These are phyloP conservation scores for Amphiura filiformis DNA, from an alignment of 35 echinoderm and acorn worm species.

Conservation along the genomic window DNA sequence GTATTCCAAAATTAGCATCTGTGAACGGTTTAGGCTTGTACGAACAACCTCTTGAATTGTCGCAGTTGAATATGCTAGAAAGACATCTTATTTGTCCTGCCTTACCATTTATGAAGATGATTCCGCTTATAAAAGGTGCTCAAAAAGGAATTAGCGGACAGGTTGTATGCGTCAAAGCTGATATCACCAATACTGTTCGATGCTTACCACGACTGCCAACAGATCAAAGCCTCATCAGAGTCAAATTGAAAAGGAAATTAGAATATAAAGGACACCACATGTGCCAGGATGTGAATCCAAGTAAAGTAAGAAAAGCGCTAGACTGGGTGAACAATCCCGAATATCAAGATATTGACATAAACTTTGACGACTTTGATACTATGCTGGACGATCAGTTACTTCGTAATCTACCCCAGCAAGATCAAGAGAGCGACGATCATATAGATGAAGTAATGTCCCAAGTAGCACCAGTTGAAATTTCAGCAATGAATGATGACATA, in stretches of 20 bases:
- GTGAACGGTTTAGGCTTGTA: slow-evolving; percentile 21
- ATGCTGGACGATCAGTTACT: no score
- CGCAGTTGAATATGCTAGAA: slow-evolving; percentile 22
- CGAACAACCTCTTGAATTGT: neutral
- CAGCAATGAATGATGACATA: no score
- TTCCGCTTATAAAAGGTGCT: slow-evolving; percentile 32
- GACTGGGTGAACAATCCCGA: neutral
- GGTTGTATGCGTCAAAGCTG: slow-evolving; percentile 62
- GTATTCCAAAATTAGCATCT: neutral
- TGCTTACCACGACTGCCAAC: slow-evolving; percentile 23
- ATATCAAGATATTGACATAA: neutral
- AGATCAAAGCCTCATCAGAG: slow-evolving; percentile 32
- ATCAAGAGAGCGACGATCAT: no score
- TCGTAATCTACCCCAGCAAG: no score
- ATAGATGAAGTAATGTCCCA: no score
- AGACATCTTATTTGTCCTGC: slow-evolving; percentile 4
- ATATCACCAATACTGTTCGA: slow-evolving; percentile 16
- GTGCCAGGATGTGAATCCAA: slow-evolving; percentile 19
- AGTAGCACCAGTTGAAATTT: no score
- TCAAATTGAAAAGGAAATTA: slow-evolving; percentile 63
- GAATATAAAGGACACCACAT: slow-evolving; percentile 51
- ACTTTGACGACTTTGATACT: neutral
- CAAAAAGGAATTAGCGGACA: slow-evolving; percentile 58
- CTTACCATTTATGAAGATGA: slow-evolving; percentile 56
- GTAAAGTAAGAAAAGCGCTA: neutral